These are phyloP conservation scores for Oenanthe oenanthe DNA, from an alignment of 2,113 vertebrate genomes.

Conservation along the genomic window DNA sequence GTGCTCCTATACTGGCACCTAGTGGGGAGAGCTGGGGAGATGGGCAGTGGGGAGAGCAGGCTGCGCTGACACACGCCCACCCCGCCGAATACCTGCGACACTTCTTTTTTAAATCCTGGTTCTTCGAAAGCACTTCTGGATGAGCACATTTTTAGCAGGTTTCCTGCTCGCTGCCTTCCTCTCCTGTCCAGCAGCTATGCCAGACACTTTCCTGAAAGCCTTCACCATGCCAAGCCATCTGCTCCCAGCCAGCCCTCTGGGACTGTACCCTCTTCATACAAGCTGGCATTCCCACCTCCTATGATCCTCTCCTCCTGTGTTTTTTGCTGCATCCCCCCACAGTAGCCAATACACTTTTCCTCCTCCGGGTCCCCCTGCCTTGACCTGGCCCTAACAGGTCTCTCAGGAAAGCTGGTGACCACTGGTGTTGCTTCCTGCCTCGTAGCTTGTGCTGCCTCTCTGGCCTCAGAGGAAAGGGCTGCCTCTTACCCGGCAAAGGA, in stretches of 20 bases:
- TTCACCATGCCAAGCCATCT: accelerated
- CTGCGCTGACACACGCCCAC: accelerated
- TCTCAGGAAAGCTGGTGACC: neutral
- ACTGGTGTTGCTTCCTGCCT: constrained; percentile 35
- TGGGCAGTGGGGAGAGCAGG: neutral
- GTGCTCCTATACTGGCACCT: constrained; percentile 71
- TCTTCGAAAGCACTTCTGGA: neutral
- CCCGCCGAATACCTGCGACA: accelerated
- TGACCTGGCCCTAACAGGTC: constrained; percentile 1
- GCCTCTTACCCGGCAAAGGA: neutral
- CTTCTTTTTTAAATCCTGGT: neutral
- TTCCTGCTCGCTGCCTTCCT: accelerated
- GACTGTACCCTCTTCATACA: accelerated
- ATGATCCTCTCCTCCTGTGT: neutral
- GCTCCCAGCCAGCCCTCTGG: neutral
- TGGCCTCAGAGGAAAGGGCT: constrained; percentile 42
- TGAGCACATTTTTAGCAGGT: neutral
- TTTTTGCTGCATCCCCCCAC: neutral
- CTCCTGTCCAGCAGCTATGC: neutral
- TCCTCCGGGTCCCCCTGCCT: neutral
- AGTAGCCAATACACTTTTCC: neutral
- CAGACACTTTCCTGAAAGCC: neutral
- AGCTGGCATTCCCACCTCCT: neutral
- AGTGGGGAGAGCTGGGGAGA: constrained; percentile 46
- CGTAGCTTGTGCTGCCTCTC: neutral